phyloP scores from a whole-genome alignment of 1,140 invertebrate genomes.

The Pseudachorutes palmiensis region DNA sequence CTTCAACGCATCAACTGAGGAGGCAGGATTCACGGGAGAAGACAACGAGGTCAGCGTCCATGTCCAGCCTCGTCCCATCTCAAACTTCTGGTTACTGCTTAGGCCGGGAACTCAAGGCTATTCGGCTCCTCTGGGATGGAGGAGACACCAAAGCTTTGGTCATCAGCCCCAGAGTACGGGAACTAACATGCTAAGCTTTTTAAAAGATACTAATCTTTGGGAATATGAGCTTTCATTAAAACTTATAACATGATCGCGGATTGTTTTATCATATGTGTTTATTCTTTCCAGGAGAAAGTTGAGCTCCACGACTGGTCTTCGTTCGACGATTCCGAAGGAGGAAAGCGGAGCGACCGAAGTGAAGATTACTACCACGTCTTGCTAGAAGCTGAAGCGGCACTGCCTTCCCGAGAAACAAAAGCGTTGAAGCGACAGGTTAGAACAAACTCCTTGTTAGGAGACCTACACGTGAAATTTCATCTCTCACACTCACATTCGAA shows the following conservation, averaged over 20 bases:
- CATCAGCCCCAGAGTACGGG: too few relatives aligned
- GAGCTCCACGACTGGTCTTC: not conserved
- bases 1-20: not conserved
- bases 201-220: too few relatives aligned
- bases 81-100: not conserved
- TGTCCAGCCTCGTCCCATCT: not conserved
- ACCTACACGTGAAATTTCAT: too few relatives aligned
- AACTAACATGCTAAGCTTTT: too few relatives aligned
- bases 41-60: too few relatives aligned
- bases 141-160: not conserved
- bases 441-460: too few relatives aligned
- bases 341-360: not conserved
- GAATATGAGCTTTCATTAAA: too few relatives aligned
- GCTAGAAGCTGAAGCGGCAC: not conserved
- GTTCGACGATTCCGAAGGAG: not conserved
- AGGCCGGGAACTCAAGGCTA: not conserved
- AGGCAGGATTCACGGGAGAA: not conserved
- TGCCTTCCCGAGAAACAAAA: too few relatives aligned
- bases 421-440: too few relatives aligned
- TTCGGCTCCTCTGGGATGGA: not conserved
- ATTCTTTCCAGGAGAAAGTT: not conserved
- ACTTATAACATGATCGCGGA: too few relatives aligned
- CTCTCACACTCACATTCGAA: too few relatives aligned
- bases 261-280: too few relatives aligned
- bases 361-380: not conserved